Percentiles rank a stretch among this genome's conserved stretches.
Evolutionary conservation across 2,797 vertebrate species (phyloP).

Genomic region (Taenioides sp.): DNA sequence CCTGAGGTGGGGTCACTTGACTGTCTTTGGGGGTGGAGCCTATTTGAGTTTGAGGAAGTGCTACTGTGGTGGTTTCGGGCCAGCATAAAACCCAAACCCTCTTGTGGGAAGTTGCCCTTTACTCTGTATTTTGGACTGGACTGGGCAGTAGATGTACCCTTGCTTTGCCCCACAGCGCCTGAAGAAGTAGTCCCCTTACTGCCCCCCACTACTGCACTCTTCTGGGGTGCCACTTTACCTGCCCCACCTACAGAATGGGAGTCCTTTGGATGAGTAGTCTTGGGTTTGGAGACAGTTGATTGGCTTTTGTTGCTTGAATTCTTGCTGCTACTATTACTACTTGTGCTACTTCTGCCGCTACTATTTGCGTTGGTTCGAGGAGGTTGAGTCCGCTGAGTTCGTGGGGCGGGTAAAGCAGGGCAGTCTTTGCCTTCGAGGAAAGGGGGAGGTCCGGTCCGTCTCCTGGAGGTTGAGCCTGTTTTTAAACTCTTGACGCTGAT

Average conservation of each 20-base stretch:
- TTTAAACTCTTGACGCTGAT: conserved; percentile 80
- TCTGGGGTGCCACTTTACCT: conserved; percentile 57
- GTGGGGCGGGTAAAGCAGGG: conserved; percentile 83
- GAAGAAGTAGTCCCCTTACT: conserved; percentile 65
- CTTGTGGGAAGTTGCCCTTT: conserved; percentile 81
- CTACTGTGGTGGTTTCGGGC: conserved; percentile 77
- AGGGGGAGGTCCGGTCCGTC: conserved; percentile 93
- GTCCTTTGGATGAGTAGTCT: conserved; percentile 50
- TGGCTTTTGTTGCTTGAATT: conserved; percentile 53
- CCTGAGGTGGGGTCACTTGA: conserved; percentile 57
- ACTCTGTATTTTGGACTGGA: conserved; percentile 69
- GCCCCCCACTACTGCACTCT: conserved; percentile 52
- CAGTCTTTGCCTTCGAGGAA: conserved; percentile 93
- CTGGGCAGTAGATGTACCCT: conserved; percentile 66
- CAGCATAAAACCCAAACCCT: conserved; percentile 78
- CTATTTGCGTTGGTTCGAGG: conserved; percentile 55
- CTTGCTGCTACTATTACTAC: conserved; percentile 44
- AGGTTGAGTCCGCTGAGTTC: conserved; percentile 85
- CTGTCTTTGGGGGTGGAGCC: conserved; percentile 62
- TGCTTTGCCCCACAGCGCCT: conserved; percentile 52
- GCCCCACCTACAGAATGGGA: conserved; percentile 37
- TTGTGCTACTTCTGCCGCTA: conserved; percentile 26
- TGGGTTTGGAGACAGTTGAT: conserved; percentile 46
- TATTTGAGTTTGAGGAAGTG: conserved; percentile 42
- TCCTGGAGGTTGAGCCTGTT: conserved; percentile 77